Base-by-base conservation (phyloP, 2,113 vertebrate genomes). In the Epinephelus cyanopodus region DNA sequence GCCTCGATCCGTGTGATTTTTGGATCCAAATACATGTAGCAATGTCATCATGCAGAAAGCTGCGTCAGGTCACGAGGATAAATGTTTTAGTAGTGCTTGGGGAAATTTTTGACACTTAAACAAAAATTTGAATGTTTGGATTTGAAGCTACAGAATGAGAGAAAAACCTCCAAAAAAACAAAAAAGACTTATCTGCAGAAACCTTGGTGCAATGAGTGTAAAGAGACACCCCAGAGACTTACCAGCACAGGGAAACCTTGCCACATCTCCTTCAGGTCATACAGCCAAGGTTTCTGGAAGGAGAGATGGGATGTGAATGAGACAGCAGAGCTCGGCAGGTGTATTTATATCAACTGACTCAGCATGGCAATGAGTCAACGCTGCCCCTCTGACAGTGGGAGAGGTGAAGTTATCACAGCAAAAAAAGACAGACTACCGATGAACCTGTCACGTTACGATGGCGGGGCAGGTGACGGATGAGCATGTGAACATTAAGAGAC, bases 271-370 rank as follows among this genome's bases (percentile, higher is more conserved):
- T 94, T 94, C 54, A 98, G 79, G 84, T 99, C 96, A 52, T 97
- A 98, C 81, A 99, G 96, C 98, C 98, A 99, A 13, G 98, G 98
- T 93, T 99, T 99, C 98, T 99, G 80, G 42, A 84, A 78, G 66
- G 69, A 85, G 6, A 92, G 45, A 77, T 47, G 61, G 19, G 25
- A 68, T n/a, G 29, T 37, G 74, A 82, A 64, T 79, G 74, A 87
- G 60, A 85, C 74, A 78, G 70, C 56, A 84, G 66, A 89, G 54
- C 57, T 45, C n/a, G 19, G 79, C 37, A 70, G 15, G 74, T 83
- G 78, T 86, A 80, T 83, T 86, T 73, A 84, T 63, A 87, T 80
- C 77, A 62, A 17, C 79, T 81, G 85, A 90, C 79, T 88, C 83
- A 89, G 82, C 86, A 79, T 14, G 8, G 60, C 68, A 39, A 61